Conservation (phyloP, 2,113 vertebrate species). For the Embiotoca jacksoni region DNA sequence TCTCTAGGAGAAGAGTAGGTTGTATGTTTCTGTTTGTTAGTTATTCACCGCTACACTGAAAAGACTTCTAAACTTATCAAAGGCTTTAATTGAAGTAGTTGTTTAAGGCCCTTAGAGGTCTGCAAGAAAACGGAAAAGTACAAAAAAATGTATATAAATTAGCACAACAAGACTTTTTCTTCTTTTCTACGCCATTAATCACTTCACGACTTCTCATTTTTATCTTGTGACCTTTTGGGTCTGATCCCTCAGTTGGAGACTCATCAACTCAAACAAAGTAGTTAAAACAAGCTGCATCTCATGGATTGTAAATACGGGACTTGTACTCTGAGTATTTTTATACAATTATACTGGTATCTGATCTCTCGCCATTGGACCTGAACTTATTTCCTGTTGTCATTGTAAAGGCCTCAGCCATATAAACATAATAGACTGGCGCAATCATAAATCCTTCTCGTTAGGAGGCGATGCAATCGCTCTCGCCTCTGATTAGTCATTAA, state of each 20-base stretch:
- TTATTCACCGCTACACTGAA: too few species aligned
- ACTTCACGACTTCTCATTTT: not conserved
- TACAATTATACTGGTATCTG: not conserved
- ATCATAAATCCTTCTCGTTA: slow-evolving; percentile 82
- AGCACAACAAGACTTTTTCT: not conserved
- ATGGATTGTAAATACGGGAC: not conserved
- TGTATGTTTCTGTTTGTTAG: too few species aligned
- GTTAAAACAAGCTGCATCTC: not conserved
- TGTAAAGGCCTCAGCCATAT: slow-evolving; percentile 29
- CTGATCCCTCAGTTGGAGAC: not conserved
- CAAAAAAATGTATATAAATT: not conserved
- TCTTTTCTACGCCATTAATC: not conserved
- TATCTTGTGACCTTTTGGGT: not conserved
- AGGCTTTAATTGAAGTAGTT: not conserved
- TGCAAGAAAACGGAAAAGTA: not conserved
- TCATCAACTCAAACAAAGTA: not conserved
- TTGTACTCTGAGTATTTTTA: not conserved
- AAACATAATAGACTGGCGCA: slow-evolving; percentile 51
- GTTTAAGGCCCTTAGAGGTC: not conserved
- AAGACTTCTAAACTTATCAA: too few species aligned
- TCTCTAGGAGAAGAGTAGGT: too few species aligned
- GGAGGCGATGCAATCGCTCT: slow-evolving; percentile 76
- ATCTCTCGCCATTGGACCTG: slow-evolving; percentile 1
- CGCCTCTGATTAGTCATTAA: slow-evolving; percentile 83
- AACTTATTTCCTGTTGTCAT: slow-evolving; percentile 9